These are phyloP conservation scores for Macrotus californicus DNA, from an alignment of 2,113 vertebrate species.

Conservation along the genomic window DNA sequence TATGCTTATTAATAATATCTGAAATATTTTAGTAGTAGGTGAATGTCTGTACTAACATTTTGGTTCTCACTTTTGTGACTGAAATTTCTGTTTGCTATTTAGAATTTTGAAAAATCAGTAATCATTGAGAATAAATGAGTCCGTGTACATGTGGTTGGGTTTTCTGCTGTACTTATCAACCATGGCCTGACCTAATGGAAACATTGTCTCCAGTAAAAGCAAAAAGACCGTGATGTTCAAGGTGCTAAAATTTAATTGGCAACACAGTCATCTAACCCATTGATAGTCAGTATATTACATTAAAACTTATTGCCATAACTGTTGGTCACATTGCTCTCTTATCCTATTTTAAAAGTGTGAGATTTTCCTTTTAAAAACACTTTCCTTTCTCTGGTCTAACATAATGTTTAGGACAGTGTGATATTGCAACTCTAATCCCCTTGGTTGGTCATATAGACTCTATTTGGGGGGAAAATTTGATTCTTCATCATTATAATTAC, in stretches of 20 bases:
- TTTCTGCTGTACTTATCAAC: not conserved
- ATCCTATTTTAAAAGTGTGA: not conserved
- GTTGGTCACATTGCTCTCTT: not conserved
- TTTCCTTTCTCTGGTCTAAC: not conserved
- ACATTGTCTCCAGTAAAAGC: not conserved
- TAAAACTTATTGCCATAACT: not conserved
- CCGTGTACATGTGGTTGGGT: not conserved
- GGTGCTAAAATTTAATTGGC: not conserved
- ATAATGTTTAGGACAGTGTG: not conserved
- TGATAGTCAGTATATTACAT: not conserved
- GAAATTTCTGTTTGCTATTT: not conserved
- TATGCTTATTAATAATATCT: not conserved
- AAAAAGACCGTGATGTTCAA: not conserved
- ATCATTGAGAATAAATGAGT: not conserved
- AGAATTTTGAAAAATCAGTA: not conserved
- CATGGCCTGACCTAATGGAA: not conserved
- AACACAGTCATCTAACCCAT: not conserved
- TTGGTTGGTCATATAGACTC: not conserved
- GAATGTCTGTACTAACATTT: not conserved
- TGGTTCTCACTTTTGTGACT: not conserved
- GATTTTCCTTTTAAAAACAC: not conserved
- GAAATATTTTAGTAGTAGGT: not conserved
- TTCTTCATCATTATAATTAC: not conserved
- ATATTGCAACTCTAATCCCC: not conserved
- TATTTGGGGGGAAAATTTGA: not conserved